Base-by-base conservation (phyloP, 2,797 vertebrate genomes). In the Tolypeutes matacus region DNA sequence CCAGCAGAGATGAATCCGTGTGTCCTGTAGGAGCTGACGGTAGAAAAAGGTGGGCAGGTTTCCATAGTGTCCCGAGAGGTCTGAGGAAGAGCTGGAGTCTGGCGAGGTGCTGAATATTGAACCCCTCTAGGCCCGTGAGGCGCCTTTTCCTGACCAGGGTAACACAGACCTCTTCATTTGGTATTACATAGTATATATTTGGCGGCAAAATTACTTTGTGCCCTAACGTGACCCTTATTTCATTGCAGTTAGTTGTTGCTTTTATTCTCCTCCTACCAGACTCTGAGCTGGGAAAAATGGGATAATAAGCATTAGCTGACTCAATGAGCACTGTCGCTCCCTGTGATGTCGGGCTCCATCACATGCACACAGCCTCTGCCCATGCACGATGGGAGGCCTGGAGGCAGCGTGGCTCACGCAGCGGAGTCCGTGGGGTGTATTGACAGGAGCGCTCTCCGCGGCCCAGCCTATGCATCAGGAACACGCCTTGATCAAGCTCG, bases 391-490 rank as follows among this genome's bases (percentile, higher is more conserved):
- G n/a, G n/a, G n/a, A n/a, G n/a, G n/a, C n/a, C n/a, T n/a, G n/a
- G n/a, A n/a, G n/a, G n/a, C n/a, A n/a, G n/a, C n/a, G n/a, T n/a
- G n/a, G n/a, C 18, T 25, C 31, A 21, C 10, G 36, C 15, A 7
- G 23, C 0, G 7, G 60, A 5, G 13, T 20, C 8, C 0, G 21
- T 27, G 31, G 6, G 73, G 14, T 27, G 8, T 29, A 5, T 25
- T 1, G 27, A 20, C 3, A 62, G 2, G 2, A 14, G 7, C 14
- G 7, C 1, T 3, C 76, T 51, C 60, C 27, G 5, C 34, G 53
- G 31, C 49, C 17, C 20, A 64, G 31, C 25, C 18, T 7, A 0
- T 2, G 5, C 10, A 4, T 65, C 14, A 11, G 8, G 36, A 58
- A 25, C 51, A 42, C 11, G 7, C n/a, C 70, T 27, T 3, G 4